Conservation (phyloP, 92 coral and sea anemone genomes). For the Parazoanthus atlanticus region DNA sequence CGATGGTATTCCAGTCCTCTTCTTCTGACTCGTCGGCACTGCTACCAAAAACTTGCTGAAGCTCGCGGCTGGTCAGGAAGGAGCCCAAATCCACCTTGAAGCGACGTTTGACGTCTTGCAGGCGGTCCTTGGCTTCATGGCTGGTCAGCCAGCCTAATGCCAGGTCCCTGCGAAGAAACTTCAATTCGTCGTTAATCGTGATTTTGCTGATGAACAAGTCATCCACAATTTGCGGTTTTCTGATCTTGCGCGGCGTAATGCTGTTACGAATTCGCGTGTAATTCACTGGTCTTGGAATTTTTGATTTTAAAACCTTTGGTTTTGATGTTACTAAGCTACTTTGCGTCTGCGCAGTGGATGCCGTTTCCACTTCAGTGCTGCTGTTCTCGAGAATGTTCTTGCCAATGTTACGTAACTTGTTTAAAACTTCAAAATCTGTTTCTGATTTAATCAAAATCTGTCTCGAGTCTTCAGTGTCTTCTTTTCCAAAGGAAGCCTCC, state of each 20-base stretch:
- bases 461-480: background rate
- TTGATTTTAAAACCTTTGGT: background rate
- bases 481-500: background rate
- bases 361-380: background rate
- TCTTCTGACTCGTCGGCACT: conserved; percentile 13
- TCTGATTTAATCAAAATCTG: background rate
- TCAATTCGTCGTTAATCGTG: conserved; percentile 28
- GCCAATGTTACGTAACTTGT: background rate
- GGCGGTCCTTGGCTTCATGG: conserved; percentile 21
- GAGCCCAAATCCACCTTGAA: conserved; percentile 26
- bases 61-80: conserved; percentile 23
- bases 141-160: conserved; percentile 20
- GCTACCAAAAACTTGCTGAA: conserved; percentile 11
- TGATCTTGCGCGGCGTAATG: background rate
- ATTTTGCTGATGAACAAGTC: conserved; percentile 45
- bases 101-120: conserved; percentile 22
- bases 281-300: background rate
- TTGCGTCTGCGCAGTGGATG: background rate
- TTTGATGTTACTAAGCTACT: too few species aligned
- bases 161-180: conserved; percentile 41
- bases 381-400: background rate
- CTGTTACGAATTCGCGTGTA: background rate
- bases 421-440: background rate
- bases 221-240: conserved; percentile 17
- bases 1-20: background rate